Evolutionary conservation across 2,888 invertebrate species (phyloP).

Genomic region (Ametastegia equiseti): DNA sequence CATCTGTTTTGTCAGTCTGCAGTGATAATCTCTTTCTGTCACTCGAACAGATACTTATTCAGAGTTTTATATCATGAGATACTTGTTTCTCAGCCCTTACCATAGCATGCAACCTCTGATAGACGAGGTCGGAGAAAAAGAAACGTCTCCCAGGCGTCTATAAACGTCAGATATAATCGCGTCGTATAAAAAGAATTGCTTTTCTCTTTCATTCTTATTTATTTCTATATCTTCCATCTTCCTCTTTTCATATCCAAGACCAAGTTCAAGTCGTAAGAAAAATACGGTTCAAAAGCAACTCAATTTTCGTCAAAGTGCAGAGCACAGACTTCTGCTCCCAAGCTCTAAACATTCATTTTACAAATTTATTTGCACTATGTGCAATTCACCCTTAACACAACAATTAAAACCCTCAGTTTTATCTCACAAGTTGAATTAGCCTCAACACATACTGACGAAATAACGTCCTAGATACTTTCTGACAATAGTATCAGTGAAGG

Average conservation of each 20-base stretch:
- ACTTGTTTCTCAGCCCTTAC: background rate
- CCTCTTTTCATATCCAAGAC: background rate
- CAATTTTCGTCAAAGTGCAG: background rate
- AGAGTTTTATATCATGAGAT: background rate
- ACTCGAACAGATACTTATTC: background rate
- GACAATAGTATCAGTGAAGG: background rate
- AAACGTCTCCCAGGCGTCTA: slow-evolving; percentile 18
- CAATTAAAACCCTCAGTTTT: background rate
- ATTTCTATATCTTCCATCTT: background rate
- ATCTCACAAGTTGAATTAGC: background rate
- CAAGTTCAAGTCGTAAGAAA: slow-evolving; percentile 7
- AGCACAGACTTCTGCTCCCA: background rate
- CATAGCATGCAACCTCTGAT: background rate
- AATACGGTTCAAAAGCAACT: background rate
- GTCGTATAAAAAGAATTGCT: slow-evolving; percentile 21
- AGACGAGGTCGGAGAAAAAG: background rate
- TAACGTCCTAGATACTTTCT: background rate
- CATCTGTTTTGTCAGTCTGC: background rate
- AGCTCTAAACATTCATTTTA: background rate
- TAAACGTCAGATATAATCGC: slow-evolving; percentile 31
- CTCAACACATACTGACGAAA: background rate
- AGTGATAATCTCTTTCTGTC: background rate
- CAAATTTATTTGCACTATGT: background rate
- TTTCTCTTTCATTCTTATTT: background rate
- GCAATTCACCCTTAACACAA: background rate